Conservation (phyloP, 2,113 vertebrate genomes). For the Malurus cyaneus region DNA sequence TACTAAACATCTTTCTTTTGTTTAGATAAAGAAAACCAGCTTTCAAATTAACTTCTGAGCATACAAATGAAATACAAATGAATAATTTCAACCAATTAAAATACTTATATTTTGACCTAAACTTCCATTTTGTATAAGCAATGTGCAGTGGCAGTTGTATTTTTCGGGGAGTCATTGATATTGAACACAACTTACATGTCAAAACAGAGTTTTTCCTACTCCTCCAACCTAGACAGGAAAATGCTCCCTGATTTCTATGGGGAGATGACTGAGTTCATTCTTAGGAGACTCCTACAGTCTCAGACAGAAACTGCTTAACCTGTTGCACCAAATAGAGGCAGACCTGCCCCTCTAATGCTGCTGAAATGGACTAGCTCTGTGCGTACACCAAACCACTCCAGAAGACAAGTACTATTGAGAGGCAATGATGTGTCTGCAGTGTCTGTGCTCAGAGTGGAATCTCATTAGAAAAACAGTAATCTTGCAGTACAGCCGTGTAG, state of each 20-base stretch:
- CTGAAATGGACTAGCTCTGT: not conserved
- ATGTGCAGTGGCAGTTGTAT: not conserved
- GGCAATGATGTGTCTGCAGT: not conserved
- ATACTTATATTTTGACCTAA: not conserved
- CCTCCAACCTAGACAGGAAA: not conserved
- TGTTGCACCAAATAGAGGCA: not conserved
- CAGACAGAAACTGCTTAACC: not conserved
- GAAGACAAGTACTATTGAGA: not conserved
- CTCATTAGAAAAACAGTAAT: not conserved
- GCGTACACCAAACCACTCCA: not conserved
- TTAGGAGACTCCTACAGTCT: not conserved
- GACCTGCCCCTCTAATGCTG: not conserved
- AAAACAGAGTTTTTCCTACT: not conserved
- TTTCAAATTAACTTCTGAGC: not conserved
- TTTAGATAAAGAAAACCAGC: not conserved
- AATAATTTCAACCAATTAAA: not conserved
- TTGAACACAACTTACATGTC: not conserved
- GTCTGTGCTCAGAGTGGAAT: not conserved
- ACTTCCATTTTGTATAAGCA: not conserved
- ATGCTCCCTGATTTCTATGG: fast-evolving
- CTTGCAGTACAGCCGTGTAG: not conserved
- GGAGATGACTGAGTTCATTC: not conserved
- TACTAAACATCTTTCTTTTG: not conserved
- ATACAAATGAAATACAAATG: not conserved
- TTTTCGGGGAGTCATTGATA: not conserved